Base-by-base conservation (phyloP, 2,888 invertebrate genomes). In the Oxytorus armatus region DNA sequence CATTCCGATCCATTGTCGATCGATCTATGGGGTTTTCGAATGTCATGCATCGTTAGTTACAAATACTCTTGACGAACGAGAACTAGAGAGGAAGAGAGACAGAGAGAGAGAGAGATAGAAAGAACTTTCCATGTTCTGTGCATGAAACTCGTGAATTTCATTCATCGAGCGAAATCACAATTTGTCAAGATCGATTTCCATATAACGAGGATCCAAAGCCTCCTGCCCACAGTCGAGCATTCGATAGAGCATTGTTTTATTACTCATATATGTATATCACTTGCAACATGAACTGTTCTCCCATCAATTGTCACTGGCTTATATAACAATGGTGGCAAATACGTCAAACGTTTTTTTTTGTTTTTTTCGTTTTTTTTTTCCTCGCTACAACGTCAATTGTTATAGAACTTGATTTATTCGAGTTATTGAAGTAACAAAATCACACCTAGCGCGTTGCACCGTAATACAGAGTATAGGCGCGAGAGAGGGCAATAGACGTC, bases 341-440 rank as follows among this genome's bases (percentile, higher is more conserved):
- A 10, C 39, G n/a, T 55, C 25, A 1, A 16, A 59, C n/a, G 33
- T 70, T 77, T 77, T 55, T 57, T 55, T 29, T 55, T 10, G 4
- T 16, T 14, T 44, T 5, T 33, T 16, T 23, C 14, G 16, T 2
- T 61, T 42, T 55, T 10, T 7, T 16, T 14, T 44, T 5, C 21
- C 23, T 23, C 14, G 16, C 1, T 61, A 29, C 3, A 14, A 44
- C 39, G 59, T 66, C 75, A 63, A 82, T 79, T 76, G 73, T 82
- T 79, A 69, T 79, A 44, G 59, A 74, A 81, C 44, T 82, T 78
- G 82, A 82, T 82, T 78, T 80, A 84, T 83, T 75, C 66, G 77
- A 69, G 77, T 84, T 81, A 76, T 72, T 39, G 61, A 25, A 53
- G 29, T 73, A 49, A 33, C 51, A 73, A 77, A 44, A 53, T 18